Evolutionary conservation across 2,888 invertebrate species (phyloP), one percentile per base, ranked within the genome.

Genomic region (Agonopterix subpropinquella): DNA sequence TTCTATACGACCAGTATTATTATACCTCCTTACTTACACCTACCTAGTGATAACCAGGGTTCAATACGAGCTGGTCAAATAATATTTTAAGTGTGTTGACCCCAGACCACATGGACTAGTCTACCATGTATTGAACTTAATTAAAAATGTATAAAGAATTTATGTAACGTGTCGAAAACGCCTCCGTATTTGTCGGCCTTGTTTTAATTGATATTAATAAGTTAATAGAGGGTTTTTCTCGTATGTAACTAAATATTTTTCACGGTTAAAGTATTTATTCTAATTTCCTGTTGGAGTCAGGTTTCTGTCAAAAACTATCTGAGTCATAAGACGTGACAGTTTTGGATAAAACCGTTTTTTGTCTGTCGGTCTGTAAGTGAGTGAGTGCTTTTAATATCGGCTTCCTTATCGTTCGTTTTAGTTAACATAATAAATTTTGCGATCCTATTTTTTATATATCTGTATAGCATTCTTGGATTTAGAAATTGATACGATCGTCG

Each of bases 131-230:
- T 78, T 76, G 72, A 70, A 82, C 78, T 81, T 84, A 85, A 86
- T 86, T 85, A 84, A 83, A 85, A 83, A 77, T 77, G 71, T 80
- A 77, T 77, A 77, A 77, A 81, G 75, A 73, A 80, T 80, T 73
- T 80, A 77, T 77, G 71, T 77, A 71, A 71, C 73, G 67, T 77
- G 77, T 77, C 72, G 74, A 67, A 70, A 64, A 68, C 75, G 77
- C 78, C 80, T 68, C 74, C 72, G 67, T 73, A 68, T 71, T 76
- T 77, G 70, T 73, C 61, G 70, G 76, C 61, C 66, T 65, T 59
- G 67, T 71, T 73, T 70, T 70, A 73, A 76, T 73, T 73, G 67
- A 64, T 56, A 54, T 53, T 63, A 68, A 71, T 70, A 67, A 64
- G 50, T 55, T 49, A 39, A n/a, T 39, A 39, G 39, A 39, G 4